Evolutionary conservation across 2,113 vertebrate genomes (phyloP).

Genomic region (Lepus americanus): DNA sequence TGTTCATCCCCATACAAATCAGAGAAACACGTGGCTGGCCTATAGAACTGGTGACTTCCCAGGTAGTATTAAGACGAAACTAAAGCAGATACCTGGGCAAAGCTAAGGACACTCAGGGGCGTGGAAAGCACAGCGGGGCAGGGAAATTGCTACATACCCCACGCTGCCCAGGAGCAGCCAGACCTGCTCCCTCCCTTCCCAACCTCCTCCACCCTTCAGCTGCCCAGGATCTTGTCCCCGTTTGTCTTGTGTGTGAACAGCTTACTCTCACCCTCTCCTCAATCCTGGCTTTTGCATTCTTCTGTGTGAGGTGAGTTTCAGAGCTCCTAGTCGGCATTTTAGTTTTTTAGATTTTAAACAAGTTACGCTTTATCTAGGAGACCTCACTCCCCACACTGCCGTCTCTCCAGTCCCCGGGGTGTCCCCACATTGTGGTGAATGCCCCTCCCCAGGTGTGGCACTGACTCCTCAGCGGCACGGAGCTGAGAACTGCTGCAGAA

Average conservation of each 20-base stretch:
- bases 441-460: not conserved
- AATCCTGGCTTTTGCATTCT: not conserved
- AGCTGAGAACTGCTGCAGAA: not conserved
- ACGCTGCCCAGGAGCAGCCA: not conserved
- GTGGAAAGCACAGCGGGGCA: not conserved
- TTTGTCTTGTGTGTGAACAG: not conserved
- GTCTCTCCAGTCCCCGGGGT: not conserved
- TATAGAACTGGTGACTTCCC: not conserved
- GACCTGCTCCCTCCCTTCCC: no score
- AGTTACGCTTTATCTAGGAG: not conserved
- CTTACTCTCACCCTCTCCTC: constrained; percentile 36
- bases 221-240: not conserved
- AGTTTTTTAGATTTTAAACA: not conserved
- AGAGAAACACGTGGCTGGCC: not conserved
- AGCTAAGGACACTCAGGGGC: not conserved
- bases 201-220: no score
- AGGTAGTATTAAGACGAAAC: not conserved
- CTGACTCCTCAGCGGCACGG: not conserved
- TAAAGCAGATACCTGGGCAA: not conserved
- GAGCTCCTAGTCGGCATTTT: not conserved
- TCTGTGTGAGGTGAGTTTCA: not conserved
- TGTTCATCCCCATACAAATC: constrained; percentile 10
- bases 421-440: no score
- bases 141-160: not conserved
- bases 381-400: not conserved